Base-by-base conservation (phyloP, 2,888 invertebrate genomes). In the Morinoia aosen region DNA sequence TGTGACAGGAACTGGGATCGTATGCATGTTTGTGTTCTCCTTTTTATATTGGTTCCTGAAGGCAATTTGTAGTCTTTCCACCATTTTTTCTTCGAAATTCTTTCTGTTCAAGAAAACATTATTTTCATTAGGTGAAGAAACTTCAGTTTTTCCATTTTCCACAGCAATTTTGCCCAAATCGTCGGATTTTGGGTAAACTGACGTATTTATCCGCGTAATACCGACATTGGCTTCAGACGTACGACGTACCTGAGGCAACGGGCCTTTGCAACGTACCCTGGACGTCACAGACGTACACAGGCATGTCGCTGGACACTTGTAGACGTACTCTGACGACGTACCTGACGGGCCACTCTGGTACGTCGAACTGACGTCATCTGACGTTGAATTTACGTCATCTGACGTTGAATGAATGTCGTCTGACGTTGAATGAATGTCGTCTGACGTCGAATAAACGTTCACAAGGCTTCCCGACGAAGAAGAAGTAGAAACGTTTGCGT, bases 241-340 rank as follows among this genome's bases (percentile, higher is more conserved):
- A 33, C 76, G 76, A 76, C 76, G 76, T 76, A 76, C 76, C 19
- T 8, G 16, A 0, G 40, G 48, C 33, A 14, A 90, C 40, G 90
- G 39, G 40, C 90, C 90, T 10, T 40, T 90, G 90, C 93, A 93
- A 93, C 93, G 93, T 93, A 93, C 93, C 93, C 93, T 56, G 33
- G 93, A 93, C 93, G 93, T 93, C 93, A 93, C 56, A 19, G 93
- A 93, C 19, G 57, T 93, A 33, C 93, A 93, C 7, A 48, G 16
- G 58, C 93, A 93, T 25, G n/a, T 33, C 48, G 14, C 11, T 19
- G 93, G 93, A 57, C 93, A 93, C n/a, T 10, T 93, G 57, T 57
- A 57, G 57, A 93, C 58, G 93, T 93, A 93, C 93, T 93, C 93
- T 57, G 58, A 56, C 16, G 93, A 93, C 93, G 93, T 93, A 90